Evolutionary conservation across 2,113 vertebrate species (phyloP), one percentile per base, ranked within the genome.

Genomic region (Bos javanicus): DNA sequence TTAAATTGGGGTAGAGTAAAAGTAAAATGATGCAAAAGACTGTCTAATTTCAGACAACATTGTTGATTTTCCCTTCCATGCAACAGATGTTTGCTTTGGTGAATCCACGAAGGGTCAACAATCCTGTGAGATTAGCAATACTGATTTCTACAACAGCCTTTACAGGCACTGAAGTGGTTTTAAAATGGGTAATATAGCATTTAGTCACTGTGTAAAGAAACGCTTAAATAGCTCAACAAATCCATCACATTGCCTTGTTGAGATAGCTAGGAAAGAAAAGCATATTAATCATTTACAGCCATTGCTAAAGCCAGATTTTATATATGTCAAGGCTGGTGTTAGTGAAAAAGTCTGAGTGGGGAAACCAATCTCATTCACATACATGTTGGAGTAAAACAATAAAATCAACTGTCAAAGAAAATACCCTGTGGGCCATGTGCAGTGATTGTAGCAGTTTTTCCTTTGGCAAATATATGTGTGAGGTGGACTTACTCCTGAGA

Each of bases 41-140:
- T 93, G 48, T 13, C 15, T 67, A 54, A 67, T 96, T 96, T 39
- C 23, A 39, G 80, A 81, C 7, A 93, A 90, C 23, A 26, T 15
- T 87, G 57, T 78, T 90, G 62, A 59, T 93, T 84, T 95, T 96
- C 54, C 33, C 64, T 84, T 95, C 76, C 25, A 43, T 62, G 94
- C 64, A 96, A 67, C 74, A 95, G 83, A 92, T 97, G 96, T 92
- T 97, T 97, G 78, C 85, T 88, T 96, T 36, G 36, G 64, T 87
- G 88, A 91, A 76, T n/a, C 59, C 74, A 60, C 6, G 21, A 21
- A 4, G 7, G 80, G 76, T 90, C 90, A 97, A 62, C 71, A 85
- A 62, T 96, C 33, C 48, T 62, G 60, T 80, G 93, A 97, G 60
- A 95, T 96, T 95, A 97, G 57, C 36, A 86, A 60, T 30, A 36